Evolutionary conservation across 2,797 vertebrate genomes (phyloP).

Genomic region (Lagocephalus sceleratus): DNA sequence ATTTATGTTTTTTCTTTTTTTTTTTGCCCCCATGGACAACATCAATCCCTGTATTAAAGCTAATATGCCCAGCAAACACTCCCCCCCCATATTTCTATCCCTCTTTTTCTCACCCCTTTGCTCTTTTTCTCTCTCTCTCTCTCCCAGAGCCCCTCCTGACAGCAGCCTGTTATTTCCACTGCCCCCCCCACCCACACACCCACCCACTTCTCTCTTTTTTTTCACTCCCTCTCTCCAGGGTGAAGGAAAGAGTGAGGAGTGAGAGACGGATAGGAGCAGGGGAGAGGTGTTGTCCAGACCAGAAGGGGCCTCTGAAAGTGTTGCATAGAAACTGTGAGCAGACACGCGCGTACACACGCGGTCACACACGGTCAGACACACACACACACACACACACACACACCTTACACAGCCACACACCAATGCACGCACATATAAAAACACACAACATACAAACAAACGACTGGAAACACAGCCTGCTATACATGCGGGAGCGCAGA

Average conservation of each 20-base stretch:
- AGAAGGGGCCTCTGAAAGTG: conserved; percentile 74
- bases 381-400: conserved; percentile 41
- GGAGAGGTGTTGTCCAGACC: conserved; percentile 71
- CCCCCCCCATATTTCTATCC: conserved; percentile 27
- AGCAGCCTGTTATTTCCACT: conserved; percentile 78
- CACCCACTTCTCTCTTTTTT: conserved; percentile 37
- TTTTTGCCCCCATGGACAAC: conserved; percentile 21
- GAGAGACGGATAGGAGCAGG: conserved; percentile 66
- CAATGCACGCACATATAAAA: conserved; percentile 15
- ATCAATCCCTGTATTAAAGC: conserved; percentile 44
- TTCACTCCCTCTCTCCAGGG: conserved; percentile 65
- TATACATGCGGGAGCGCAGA: background rate
- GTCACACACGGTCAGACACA: conserved; percentile 39
- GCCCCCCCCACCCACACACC: conserved; percentile 40
- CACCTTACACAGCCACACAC: conserved; percentile 31
- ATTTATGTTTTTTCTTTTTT: background rate
- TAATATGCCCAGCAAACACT: conserved; percentile 53
- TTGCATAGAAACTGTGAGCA: conserved; percentile 73
- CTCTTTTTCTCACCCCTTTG: conserved; percentile 42
- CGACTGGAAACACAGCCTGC: background rate
- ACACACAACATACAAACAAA: conserved; percentile 16
- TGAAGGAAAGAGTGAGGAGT: conserved; percentile 78
- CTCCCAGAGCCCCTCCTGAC: conserved; percentile 64
- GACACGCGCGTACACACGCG: conserved; percentile 26
- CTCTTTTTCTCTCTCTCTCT: conserved; percentile 52